These are phyloP conservation scores for Saimiri boliviensis DNA, from an alignment of 2,113 vertebrate genomes.

Conservation along the genomic window DNA sequence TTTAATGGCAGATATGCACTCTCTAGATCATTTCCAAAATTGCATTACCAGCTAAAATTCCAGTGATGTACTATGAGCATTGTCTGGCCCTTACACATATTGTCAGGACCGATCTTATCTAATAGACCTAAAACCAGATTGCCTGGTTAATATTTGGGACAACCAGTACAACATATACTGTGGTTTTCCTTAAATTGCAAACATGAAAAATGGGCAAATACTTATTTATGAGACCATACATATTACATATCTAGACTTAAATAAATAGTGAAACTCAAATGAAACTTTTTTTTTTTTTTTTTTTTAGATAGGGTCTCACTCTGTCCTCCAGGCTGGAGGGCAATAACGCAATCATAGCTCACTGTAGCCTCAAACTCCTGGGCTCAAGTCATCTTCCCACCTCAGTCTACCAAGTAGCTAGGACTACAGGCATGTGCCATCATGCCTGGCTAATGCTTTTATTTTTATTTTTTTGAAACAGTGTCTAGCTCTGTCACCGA, in stretches of 20 bases:
- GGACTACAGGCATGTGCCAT: too few species aligned
- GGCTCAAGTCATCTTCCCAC: too few species aligned
- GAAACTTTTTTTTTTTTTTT: neutral
- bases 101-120: neutral
- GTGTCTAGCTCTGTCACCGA: too few species aligned
- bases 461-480: too few species aligned
- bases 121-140: neutral
- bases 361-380: too few species aligned
- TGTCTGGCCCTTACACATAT: neutral
- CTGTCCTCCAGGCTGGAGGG: too few species aligned
- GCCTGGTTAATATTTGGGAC: neutral
- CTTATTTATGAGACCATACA: neutral
- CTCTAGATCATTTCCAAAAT: neutral
- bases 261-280: neutral
- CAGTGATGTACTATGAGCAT: neutral
- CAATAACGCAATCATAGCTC: too few species aligned
- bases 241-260: neutral
- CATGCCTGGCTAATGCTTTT: too few species aligned
- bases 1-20: neutral
- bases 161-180: neutral
- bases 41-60: neutral
- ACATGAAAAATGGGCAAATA: neutral
- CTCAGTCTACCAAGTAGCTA: too few species aligned
- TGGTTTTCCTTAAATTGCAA: neutral
- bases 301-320: too few species aligned